These are phyloP conservation scores for Electrona antarctica DNA, from an alignment of 2,113 vertebrate species.

Conservation along the genomic window DNA sequence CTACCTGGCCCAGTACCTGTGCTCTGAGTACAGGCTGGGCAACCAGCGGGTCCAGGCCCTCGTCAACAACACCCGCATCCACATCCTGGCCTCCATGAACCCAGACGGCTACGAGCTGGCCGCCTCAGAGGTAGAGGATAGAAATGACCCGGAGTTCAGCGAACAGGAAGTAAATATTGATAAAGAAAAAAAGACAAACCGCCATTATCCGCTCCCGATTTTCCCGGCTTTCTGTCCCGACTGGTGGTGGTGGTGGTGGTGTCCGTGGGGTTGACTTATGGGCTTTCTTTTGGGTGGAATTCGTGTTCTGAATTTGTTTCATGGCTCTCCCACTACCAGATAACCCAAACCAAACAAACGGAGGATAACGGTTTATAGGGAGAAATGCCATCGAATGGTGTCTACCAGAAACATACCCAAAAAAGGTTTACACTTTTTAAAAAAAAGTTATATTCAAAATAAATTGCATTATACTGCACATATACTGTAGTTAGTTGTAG, in stretches of 20 bases:
- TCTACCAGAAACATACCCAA: not conserved
- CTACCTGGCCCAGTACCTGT: conserved; percentile 92
- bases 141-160: conserved; percentile 77
- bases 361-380: not conserved
- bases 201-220: conserved; percentile 58
- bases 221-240: conserved; percentile 12
- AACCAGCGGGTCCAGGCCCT: conserved; percentile 87
- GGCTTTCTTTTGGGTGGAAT: conserved; percentile 17
- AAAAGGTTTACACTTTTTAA: not conserved
- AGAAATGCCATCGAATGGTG: not conserved
- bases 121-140: conserved; percentile 89
- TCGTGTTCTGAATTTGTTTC: not conserved
- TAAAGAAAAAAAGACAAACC: conserved; percentile 49
- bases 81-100: conserved; percentile 96
- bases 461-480: not conserved
- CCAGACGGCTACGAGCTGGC: conserved; percentile 96
- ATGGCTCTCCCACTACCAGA: conserved; percentile 56
- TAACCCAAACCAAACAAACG: conserved; percentile 27
- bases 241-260: conserved; percentile 7
- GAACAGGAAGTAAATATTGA: conserved; percentile 84
- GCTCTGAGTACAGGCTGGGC: conserved; percentile 90
- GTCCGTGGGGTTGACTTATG: not conserved
- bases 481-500: not conserved
- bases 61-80: conserved; percentile 92
- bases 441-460: not conserved